Conservation (phyloP, 2,888 invertebrate species). For the Cephus nigrinus region DNA sequence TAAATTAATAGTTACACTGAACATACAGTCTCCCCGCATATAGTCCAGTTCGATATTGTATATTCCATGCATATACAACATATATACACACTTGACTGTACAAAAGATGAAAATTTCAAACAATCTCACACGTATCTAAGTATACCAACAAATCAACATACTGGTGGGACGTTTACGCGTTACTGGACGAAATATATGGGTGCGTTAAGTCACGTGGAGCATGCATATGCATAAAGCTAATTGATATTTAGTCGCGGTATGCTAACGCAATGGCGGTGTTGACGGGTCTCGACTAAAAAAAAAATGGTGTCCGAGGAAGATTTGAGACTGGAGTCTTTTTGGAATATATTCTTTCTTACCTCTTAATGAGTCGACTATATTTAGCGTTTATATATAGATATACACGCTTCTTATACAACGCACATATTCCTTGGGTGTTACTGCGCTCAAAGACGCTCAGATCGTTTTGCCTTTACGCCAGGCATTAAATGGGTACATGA, state of each 20-base stretch:
- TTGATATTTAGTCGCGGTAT: not conserved
- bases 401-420: not conserved
- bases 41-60: too few species aligned
- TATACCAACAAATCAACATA: not conserved
- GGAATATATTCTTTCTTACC: not conserved
- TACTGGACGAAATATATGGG: not conserved
- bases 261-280: not conserved
- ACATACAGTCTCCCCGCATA: too few species aligned
- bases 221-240: not conserved
- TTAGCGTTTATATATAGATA: not conserved
- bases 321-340: not conserved
- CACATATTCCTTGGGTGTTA: not conserved
- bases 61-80: too few species aligned
- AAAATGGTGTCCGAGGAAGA: not conserved
- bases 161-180: not conserved
- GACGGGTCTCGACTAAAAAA: not conserved
- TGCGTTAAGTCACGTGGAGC: not conserved
- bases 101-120: not conserved
- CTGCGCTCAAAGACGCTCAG: not conserved
- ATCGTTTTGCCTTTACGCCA: not conserved
- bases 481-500: not conserved
- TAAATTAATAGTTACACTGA: not conserved
- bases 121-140: not conserved
- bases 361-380: not conserved
- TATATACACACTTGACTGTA: too few species aligned